Evolutionary conservation across 2,113 vertebrate genomes (phyloP).

Genomic region (Herpailurus yagouaroundi): DNA sequence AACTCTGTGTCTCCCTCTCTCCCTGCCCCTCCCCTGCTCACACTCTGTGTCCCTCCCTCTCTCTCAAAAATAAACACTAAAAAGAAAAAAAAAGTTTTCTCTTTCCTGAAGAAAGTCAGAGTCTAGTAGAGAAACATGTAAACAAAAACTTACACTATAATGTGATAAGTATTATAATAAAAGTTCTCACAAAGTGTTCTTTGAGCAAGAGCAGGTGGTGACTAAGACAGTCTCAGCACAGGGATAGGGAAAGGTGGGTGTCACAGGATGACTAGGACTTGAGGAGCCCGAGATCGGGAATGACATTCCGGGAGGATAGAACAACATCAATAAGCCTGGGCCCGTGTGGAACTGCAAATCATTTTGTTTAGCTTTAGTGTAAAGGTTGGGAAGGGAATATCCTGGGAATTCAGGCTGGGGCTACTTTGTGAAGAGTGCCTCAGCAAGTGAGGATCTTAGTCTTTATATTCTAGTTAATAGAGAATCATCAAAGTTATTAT

Average conservation of each 20-base stretch:
- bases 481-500: not conserved
- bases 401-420: conserved; percentile 24
- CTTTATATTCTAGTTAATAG: not conserved
- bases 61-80: no score
- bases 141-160: conserved; percentile 56
- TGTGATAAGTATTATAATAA: conserved; percentile 33
- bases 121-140: conserved; percentile 34
- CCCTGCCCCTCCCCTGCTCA: no score
- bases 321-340: not conserved
- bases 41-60: no score
- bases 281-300: not conserved
- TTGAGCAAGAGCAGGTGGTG: not conserved
- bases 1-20: no score
- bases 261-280: conserved; percentile 22
- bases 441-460: not conserved
- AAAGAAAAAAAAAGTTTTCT: not conserved
- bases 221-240: conserved; percentile 40
- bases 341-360: not conserved
- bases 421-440: not conserved
- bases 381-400: not conserved
- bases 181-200: conserved; percentile 58
- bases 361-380: conserved; percentile 24
- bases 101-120: conserved; percentile 59
- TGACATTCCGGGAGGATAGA: not conserved
- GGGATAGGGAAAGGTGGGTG: conserved; percentile 6